Evolutionary conservation across 2,113 vertebrate species (phyloP).

Genomic region (Dasyprocta punctata): DNA sequence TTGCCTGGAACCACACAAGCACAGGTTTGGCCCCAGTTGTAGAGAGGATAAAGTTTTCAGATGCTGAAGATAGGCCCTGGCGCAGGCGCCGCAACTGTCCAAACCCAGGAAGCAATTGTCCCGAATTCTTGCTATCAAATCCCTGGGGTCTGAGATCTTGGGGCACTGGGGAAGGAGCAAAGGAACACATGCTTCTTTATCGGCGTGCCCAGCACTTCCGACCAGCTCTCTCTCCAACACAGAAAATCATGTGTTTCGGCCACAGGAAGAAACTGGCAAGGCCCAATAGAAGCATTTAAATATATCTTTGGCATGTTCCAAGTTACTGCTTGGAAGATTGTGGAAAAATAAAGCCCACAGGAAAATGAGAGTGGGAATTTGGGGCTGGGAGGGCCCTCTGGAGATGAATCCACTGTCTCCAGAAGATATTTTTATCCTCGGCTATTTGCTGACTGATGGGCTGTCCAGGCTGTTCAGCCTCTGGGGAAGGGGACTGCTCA

Average conservation of each 20-base stretch:
- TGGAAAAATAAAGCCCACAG: constrained; percentile 58
- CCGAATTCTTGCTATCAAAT: constrained; percentile 34
- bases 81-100: background rate
- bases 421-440: constrained; percentile 35
- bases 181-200: constrained; percentile 65
- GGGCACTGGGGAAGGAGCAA: constrained; percentile 1
- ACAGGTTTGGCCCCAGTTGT: background rate
- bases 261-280: constrained; percentile 77
- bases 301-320: constrained; percentile 61
- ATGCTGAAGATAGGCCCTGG: background rate
- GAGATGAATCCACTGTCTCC: background rate
- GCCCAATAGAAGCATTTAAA: constrained; percentile 69
- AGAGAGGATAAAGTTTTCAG: constrained; percentile 6
- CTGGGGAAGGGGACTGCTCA: background rate
- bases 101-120: constrained; percentile 52
- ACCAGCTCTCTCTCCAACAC: background rate
- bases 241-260: constrained; percentile 58
- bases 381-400: background rate
- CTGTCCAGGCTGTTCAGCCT: background rate
- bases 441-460: background rate
- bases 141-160: background rate
- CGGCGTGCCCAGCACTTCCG: constrained; percentile 19
- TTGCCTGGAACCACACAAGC: background rate
- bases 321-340: constrained; percentile 47
- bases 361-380: constrained; percentile 16